Base-by-base conservation (phyloP, 2,797 vertebrate species). In the Cichlasoma orientale region DNA sequence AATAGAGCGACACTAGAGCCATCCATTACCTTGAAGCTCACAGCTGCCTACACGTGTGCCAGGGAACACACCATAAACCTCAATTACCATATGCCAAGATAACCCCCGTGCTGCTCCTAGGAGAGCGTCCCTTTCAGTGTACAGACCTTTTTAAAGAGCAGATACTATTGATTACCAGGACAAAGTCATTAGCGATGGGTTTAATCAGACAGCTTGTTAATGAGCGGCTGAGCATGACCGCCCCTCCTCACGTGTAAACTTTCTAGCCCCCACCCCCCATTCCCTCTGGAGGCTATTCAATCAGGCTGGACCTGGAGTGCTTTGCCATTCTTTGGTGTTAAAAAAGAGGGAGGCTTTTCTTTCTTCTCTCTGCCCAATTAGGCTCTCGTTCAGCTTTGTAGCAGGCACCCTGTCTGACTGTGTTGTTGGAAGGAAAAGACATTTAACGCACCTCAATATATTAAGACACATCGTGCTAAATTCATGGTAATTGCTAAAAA, bases 121-220 rank as follows among this genome's bases (percentile, higher is more conserved):
- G 86, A 88, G 82, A 87, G 77, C 55, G 21, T 38, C 61, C 72
- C 80, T 73, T 84, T 89, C 72, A 80, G 1, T 86, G 84, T 87
- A 50, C 85, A 88, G 83, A 89, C 73, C 88, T 90, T 93, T 94
- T 89, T 80, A 92, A 93, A 92, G 88, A 92, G 90, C 92, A 90
- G 83, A 91, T 90, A 92, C 87, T 92, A 95, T 95, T 93, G 94
- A 95, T 95, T 93, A 90, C 83, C n/a, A 23, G 84, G 90, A 88
- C 93, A 91, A 79, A 91, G 91, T 95, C 94, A 95, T 95, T 95
- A 95, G 93, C 31, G 71, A 74, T 82, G 87, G 89, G 91, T 93
- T 94, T 93, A 91, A 94, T 93, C 90, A 89, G 90, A 91, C 90
- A 92, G 88, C 92, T 93, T 93, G 93, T 94, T 95, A 95, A 95